Base-by-base conservation (phyloP, 2,888 invertebrate species). In the Patella ulyssiponensis region DNA sequence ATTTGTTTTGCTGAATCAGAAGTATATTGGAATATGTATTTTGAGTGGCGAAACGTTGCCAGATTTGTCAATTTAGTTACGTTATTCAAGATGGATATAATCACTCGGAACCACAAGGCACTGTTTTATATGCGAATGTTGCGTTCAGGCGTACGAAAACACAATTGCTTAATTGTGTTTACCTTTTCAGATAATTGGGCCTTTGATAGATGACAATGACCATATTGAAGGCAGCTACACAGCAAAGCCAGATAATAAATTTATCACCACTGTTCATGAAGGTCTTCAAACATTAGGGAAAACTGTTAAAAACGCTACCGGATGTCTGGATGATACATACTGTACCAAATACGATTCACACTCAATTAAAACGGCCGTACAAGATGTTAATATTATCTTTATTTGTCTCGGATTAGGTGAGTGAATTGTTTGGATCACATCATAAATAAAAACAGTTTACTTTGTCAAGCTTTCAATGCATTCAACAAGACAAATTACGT, bases 221-320 rank as follows among this genome's bases (percentile, higher is more conserved):
- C 86, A 87, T 69, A 80, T 88, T 20, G 87, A 86, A 81, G 91
- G 91, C 4, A 85, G 86, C 80, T 91, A 90, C 75, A 79, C 84
- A 15, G 84, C 90, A 1, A 76, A 81, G 7, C 75, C 85, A 7
- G 85, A 86, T 73, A 77, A 80, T 3, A 79, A 77, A 5, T 88
- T 82, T 72, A 81, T 85, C 0, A 84, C 80, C 51, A 89, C 90
- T 0, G 88, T 89, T 12, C 81, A 80, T 11, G 76, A 85, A 56
- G 89, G 86, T 9, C 80, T 90, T 52, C 71, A 72, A 58, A 71
- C 77, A 44, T 74, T 89, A 14, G 87, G 85, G 9, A 75, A 81
- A 12, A 58, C 74, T 0, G 80, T 80, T 11, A 71, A 81, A 27
- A 86, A 83, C 76, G 88, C 85, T 51, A 73, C 85, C 11, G 89